phyloP scores from a whole-genome alignment of 2,888 invertebrate species.

The Phytoseiulus persimilis region DNA sequence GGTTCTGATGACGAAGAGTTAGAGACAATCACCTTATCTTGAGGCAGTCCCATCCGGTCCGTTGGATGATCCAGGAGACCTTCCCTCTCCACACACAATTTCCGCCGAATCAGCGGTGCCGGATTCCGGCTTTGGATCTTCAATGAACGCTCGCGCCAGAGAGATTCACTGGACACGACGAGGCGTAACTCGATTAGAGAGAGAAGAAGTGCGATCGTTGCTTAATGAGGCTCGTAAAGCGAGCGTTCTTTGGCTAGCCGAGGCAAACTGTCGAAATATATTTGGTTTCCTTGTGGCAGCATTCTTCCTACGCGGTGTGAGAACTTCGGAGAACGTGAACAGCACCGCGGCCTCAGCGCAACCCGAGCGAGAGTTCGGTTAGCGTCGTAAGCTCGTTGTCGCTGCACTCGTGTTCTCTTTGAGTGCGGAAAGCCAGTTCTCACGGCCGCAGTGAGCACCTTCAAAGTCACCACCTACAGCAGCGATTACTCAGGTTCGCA shows the following conservation, averaged over 20 bases:
- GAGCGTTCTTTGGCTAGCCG: not conserved
- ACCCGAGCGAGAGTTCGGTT: not conserved
- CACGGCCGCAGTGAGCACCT: not conserved
- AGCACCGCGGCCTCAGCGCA: not conserved
- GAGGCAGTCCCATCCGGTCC: too few relatives aligned
- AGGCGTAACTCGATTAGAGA: not conserved
- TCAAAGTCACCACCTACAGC: not conserved
- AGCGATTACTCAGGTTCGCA: not conserved
- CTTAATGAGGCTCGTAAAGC: not conserved
- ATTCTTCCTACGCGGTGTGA: not conserved
- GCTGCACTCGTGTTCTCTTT: not conserved
- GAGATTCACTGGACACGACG: not conserved
- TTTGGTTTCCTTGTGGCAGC: not conserved
- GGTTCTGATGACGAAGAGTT: too few relatives aligned
- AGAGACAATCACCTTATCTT: too few relatives aligned
- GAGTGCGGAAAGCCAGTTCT: not conserved
- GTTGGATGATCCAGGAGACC: too few relatives aligned
- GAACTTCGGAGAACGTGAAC: not conserved
- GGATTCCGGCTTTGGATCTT: too few relatives aligned
- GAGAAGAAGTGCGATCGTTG: not conserved
- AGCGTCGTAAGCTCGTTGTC: not conserved
- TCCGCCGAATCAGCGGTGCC: too few relatives aligned
- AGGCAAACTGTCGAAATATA: not conserved
- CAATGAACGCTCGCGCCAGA: not conserved
- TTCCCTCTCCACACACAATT: too few relatives aligned